Evolutionary conservation across 2,888 invertebrate species (phyloP).

Genomic region (Cephus pulcher): DNA sequence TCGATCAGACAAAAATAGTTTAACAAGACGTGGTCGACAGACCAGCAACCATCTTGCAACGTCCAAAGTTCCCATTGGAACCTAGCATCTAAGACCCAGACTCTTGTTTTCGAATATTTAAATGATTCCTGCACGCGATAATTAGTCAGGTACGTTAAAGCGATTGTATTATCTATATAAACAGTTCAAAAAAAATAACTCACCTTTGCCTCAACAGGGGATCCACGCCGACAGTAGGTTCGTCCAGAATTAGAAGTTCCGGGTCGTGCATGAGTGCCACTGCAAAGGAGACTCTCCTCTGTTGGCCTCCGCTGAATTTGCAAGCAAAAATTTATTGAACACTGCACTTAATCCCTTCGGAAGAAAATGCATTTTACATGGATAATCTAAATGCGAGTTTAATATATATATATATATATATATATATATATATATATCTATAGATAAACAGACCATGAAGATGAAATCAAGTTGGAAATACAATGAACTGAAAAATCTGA

Average conservation of each 20-base stretch:
- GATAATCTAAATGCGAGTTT: not conserved
- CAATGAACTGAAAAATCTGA: not conserved
- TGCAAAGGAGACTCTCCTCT: constrained; percentile 90
- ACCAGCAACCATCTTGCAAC: not conserved
- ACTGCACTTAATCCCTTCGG: not conserved
- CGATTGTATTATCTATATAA: not conserved
- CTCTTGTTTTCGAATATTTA: not conserved
- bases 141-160: not conserved
- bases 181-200: constrained; percentile 2
- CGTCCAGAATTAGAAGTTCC: constrained; percentile 89
- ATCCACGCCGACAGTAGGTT: constrained; percentile 94
- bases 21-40: not conserved
- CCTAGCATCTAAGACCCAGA: not conserved
- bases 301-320: constrained; percentile 84
- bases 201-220: constrained; percentile 84
- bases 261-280: constrained; percentile 94
- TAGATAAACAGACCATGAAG: not conserved
- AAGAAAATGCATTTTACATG: constrained; percentile 6
- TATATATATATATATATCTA: not conserved
- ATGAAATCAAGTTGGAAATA: not conserved
- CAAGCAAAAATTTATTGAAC: constrained; percentile 5
- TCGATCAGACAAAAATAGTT: not conserved
- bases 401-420: not conserved
- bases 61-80: not conserved
- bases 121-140: not conserved